Conservation (phyloP, 2,888 invertebrate species). For the Ischnura elegans region DNA sequence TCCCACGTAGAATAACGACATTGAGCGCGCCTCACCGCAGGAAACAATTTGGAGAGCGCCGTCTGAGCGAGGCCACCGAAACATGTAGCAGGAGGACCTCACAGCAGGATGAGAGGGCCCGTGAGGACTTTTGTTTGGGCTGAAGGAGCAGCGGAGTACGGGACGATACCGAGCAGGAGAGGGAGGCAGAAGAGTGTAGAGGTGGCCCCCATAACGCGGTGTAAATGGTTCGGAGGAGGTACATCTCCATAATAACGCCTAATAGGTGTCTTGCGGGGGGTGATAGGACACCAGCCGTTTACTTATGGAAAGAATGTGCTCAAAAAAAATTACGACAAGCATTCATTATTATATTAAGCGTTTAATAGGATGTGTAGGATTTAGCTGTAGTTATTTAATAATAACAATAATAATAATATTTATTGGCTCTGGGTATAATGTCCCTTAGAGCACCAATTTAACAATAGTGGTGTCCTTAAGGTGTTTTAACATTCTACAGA, state of each 20-base stretch:
- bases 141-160: background rate
- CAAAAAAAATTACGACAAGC: no score
- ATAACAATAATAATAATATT: no score
- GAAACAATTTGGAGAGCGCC: background rate
- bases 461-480: no score
- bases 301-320: no score
- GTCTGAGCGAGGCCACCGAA: background rate
- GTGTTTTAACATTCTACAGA: no score
- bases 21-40: slow-evolving; percentile 4
- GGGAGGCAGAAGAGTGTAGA: background rate
- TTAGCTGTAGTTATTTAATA: no score
- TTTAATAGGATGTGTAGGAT: no score
- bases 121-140: background rate
- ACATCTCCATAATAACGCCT: no score
- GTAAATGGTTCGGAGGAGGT: background rate
- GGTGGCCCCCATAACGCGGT: background rate
- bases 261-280: background rate
- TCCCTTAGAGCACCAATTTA: no score
- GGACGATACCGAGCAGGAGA: background rate
- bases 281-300: no score
- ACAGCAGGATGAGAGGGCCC: background rate
- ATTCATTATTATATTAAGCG: no score
- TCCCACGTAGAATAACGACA: slow-evolving; percentile 22
- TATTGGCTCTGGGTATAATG: no score
- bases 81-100: slow-evolving; percentile 1